Base-by-base conservation (phyloP, 2,797 vertebrate genomes). In the Salarias fasciatus region DNA sequence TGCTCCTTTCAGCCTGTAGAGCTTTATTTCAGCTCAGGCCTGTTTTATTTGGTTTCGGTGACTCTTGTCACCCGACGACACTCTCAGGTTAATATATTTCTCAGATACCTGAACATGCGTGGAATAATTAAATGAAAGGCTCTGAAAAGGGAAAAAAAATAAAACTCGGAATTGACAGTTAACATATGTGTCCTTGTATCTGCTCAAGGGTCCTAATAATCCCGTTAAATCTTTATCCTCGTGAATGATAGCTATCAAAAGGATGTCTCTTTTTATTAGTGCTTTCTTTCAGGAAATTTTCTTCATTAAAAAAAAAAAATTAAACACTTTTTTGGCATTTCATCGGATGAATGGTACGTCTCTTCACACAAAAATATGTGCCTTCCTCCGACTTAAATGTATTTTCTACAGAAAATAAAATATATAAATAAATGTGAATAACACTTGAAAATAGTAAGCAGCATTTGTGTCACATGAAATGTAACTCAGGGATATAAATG, bases 31-130 rank as follows among this genome's bases (percentile, higher is more conserved):
- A 63, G 65, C 74, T 43, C 14, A 50, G 53, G 28, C 43, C 53
- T 50, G 42, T 58, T 76, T 82, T 81, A 86, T 88, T 80, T 78
- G 62, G 56, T 79, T 76, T 70, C 70, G 52, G 62, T 63, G 69
- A 69, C 71, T 75, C 65, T 74, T 79, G 67, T 80, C 63, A 49
- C 29, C 37, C 10, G 0, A 5, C 56, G n/a, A 28, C 48, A 11
- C 62, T 63, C 68, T 66, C 60, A 33, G 55, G 69, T 85, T 82
- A 71, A 87, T 87, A 64, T 74, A 41, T 75, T 76, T 72, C 18
- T 47, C 56, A 31, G 67, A 24, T 42, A 28, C 61, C 63, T 64
- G 38, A 49, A 31, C 56, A 53, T 64, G 29, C 31, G 77, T 10
- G 24, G 58, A 33, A 66, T 76, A 82, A 76, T 75, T 30, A 57